Evolutionary conservation across 2,888 invertebrate genomes (phyloP), one percentile per base, ranked within the genome.

Genomic region (Conistra vaccinii): DNA sequence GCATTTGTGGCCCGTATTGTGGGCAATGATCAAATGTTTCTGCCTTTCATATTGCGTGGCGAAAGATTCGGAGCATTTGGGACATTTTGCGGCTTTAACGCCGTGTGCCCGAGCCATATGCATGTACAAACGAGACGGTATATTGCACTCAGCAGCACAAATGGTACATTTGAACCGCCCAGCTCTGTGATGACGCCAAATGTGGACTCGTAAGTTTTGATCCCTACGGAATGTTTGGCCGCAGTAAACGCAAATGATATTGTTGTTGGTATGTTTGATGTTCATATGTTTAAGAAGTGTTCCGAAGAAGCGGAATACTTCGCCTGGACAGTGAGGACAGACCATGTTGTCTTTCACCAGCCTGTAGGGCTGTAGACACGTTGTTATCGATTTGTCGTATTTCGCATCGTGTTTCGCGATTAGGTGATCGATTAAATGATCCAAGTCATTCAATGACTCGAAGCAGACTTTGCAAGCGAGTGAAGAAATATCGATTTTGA

Each of bases 21-120:
- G 96, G n/a, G 94, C 97, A 1, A 96, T 95, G 10, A 97, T 97
- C 84, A 97, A 88, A 88, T 97, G 97, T 78, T 97, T 96, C 65
- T 95, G 96, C 1, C 97, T 89, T 23, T 97, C 91, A 48, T 97
- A 96, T 20, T 97, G 96, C 0, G 97, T 97, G 0, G 97, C 93
- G 72, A 97, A 97, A 1, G 90, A 87, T 82, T 96, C 95, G 0
- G 94, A 87, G 61, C 96, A 96, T 81, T 95, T 94, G 0, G 95
- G 93, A 75, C 96, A 96, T 79, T 95, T 96, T 0, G 96, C 95
- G 0, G 96, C 95, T 82, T 93, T 95, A 0, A 96, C 95, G 0
- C 96, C 96, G 71, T 96, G 96, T 2, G 91, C 90, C 80, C 93
- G 94, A 0, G 96, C 96, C 96, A 96, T 96, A 55, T 96, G 96